Percentiles rank a stretch among this genome's conserved stretches.
Evolutionary conservation across 2,113 vertebrate genomes (phyloP).

Genomic region (Ammodramus savannarum): DNA sequence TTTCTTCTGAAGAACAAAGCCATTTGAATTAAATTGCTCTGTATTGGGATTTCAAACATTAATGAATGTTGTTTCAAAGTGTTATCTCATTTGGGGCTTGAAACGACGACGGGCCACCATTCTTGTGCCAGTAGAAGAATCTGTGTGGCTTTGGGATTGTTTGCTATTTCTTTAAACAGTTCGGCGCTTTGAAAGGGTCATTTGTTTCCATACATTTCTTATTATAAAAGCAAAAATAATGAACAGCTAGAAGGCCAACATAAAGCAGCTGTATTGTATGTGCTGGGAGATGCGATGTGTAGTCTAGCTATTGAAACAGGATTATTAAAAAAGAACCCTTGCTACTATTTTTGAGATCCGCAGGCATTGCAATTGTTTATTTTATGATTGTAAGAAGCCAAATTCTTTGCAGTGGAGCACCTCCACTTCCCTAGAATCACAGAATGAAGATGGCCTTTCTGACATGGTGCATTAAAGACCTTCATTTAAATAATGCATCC

Average conservation of each 20-base stretch:
- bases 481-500: neutral
- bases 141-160: conserved; percentile 44
- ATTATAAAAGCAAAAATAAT: conserved; percentile 43
- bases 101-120: neutral
- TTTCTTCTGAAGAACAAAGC: conserved; percentile 69
- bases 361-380: neutral
- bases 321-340: conserved; percentile 1
- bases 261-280: conserved; percentile 25
- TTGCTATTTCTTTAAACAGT: conserved; percentile 51
- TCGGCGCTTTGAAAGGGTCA: conserved; percentile 34
- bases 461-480: conserved; percentile 1
- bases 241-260: conserved; percentile 22
- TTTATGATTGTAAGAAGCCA: conserved; percentile 35
- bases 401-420: neutral
- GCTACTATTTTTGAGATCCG: neutral
- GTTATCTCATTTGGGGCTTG: conserved; percentile 56
- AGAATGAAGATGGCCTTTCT: conserved; percentile 1
- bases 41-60: conserved; percentile 56
- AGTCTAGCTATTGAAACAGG: conserved; percentile 26
- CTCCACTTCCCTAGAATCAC: neutral
- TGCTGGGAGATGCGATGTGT: neutral
- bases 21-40: conserved; percentile 41
- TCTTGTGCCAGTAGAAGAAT: conserved; percentile 27
- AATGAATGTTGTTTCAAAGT: conserved; percentile 60
- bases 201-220: conserved; percentile 48